phyloP scores from a whole-genome alignment of 2,888 invertebrate species.

The Plemyria rubiginata region DNA sequence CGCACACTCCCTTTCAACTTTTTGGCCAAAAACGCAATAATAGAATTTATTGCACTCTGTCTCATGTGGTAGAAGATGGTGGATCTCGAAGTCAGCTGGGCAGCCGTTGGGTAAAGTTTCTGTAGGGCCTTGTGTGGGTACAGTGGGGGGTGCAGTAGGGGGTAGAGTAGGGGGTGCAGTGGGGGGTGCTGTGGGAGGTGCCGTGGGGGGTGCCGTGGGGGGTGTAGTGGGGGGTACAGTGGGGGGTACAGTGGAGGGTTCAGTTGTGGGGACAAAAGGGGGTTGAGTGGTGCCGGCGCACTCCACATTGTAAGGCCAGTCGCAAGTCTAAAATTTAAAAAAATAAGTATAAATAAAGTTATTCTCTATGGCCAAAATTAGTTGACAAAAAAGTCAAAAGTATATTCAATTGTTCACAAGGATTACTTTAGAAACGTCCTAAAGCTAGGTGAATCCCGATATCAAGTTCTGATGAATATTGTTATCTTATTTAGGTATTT shows the following conservation, averaged over 20 bases:
- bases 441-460: too few species aligned
- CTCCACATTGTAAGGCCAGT: not conserved
- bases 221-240: too few species aligned
- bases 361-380: too few species aligned
- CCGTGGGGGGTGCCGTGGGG: too few species aligned
- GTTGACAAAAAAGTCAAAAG: too few species aligned
- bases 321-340: not conserved
- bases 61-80: conserved; percentile 57
- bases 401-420: too few species aligned
- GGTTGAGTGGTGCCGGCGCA: not conserved
- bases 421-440: too few species aligned
- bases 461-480: too few species aligned
- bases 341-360: too few species aligned
- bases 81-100: conserved; percentile 48
- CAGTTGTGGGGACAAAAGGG: not conserved
- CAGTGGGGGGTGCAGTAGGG: not conserved
- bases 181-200: too few species aligned
- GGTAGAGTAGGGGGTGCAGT: not conserved
- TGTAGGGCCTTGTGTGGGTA: conserved; percentile 24
- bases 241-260: not conserved
- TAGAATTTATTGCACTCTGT: conserved; percentile 53
- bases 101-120: conserved; percentile 52
- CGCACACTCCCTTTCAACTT: conserved; percentile 43
- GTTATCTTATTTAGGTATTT: too few species aligned
- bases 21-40: conserved; percentile 51